Evolutionary conservation across 2,113 vertebrate genomes (phyloP), one percentile per base, ranked within the genome.

Genomic region (Paedocypris sp.): DNA sequence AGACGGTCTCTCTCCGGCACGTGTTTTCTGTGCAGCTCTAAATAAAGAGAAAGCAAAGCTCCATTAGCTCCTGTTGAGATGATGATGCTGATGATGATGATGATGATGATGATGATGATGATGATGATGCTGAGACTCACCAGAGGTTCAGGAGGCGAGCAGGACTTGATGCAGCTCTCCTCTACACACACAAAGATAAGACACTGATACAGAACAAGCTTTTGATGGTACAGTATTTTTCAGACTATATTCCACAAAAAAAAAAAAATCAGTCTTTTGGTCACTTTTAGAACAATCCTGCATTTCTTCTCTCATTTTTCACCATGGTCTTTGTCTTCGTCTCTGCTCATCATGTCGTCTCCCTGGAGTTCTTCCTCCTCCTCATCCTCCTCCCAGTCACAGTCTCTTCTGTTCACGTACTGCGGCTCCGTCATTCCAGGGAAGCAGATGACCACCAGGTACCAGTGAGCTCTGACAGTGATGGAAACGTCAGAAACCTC

Each of bases 381-480:
- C 53, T 70, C 50, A 1, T 3, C 46, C 31, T 57, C 45, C 0
- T 50, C 49, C 0, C 72, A 56, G 32, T 35, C 33, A 42, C 75
- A 62, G 32, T 57, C 35, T 23, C 65, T 73, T 70, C 76, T 72
- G 13, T 81, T 74, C 66, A 91, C 87, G 59, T 75, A 77, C 26
- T 80, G 73, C 20, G 77, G 73, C 68, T 90, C 83, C 64, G 89
- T 82, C 77, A 97, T 59, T 71, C 90, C 90, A 12, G 94, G 91
- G 71, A 97, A 98, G 76, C 95, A 98, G 73, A 98, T 89, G 16
- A 98, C 86, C 60, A 90, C 92, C 60, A 97, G 85, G 75, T 97
- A 98, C 95, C 95, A 97, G 67, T 98, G 95, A 78, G 90, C 87
- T 76, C 95, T 98, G 41, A n/a, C 62, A 20, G n/a, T n/a, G n/a